Percentiles rank a stretch among this genome's conserved stretches.
These are phyloP conservation scores for Syngnathus typhle DNA, from an alignment of 2,113 vertebrate genomes.

Conservation along the genomic window DNA sequence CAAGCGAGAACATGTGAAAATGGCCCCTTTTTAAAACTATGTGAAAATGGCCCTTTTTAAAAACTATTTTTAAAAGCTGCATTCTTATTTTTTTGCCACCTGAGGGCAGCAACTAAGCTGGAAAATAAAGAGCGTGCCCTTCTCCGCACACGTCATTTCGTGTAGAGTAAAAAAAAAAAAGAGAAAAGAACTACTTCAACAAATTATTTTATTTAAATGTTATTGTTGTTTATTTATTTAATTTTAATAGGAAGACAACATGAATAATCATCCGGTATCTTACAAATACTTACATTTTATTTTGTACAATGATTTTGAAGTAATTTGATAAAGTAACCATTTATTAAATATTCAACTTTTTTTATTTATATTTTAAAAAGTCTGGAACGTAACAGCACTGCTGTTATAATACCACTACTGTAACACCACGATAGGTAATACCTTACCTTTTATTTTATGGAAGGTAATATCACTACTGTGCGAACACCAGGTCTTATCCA, in stretches of 20 bases:
- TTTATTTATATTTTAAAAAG: not conserved
- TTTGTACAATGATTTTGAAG: not conserved
- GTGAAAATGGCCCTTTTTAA: slow-evolving; percentile 24
- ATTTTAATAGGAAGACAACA: not conserved
- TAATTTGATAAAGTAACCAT: not conserved
- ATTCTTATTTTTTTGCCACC: not conserved
- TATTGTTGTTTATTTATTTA: not conserved
- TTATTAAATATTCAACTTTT: too few relatives aligned
- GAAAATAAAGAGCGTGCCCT: not conserved
- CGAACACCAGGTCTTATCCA: too few relatives aligned
- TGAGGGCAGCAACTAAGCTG: not conserved
- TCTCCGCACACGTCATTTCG: not conserved
- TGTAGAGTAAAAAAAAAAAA: not conserved
- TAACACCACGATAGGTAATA: not conserved
- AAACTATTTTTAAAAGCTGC: not conserved
- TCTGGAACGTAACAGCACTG: not conserved
- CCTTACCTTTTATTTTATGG: not conserved
- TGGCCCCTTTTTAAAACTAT: slow-evolving; percentile 24
- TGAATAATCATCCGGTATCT: not conserved
- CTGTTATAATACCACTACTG: not conserved
- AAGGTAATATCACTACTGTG: too few relatives aligned
- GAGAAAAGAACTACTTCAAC: not conserved
- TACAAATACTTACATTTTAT: not conserved
- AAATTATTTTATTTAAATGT: not conserved
- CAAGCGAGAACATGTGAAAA: slow-evolving; percentile 33